Evolutionary conservation across 2,888 invertebrate genomes (phyloP), one percentile per base, ranked within the genome.

Genomic region (Pandemis heparana): DNA sequence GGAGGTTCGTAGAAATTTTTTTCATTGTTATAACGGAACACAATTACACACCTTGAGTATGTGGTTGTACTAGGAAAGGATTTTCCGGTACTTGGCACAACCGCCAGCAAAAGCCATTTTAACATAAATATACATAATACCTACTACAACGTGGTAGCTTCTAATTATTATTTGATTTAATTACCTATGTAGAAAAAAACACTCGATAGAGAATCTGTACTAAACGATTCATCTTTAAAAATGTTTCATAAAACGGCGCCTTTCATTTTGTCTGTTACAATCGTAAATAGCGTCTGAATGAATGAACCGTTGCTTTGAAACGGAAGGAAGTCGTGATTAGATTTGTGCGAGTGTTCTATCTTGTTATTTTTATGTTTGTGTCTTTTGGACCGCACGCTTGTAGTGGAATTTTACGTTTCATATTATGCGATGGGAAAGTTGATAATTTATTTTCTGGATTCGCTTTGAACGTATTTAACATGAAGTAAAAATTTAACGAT

Each of bases 371-470:
- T 46, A 46, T 8, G 23, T 41, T 16, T 48, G 23, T 9, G 0
- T 41, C 63, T 48, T 23, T 62, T 5, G 18, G 3, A 23, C 51
- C 56, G 23, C 63, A 68, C 62, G 66, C 9, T 39, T 73, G 63
- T 68, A 59, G 59, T 68, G 48, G 39, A 64, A 68, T 73, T 68
- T 73, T 43, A 63, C 73, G 59, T 73, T 68, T 59, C 73, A 69
- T 59, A 73, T 73, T 68, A 72, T 69, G 59, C 63, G 73, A 39
- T 12, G 53, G 68, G 18, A 69, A 73, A 73, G 63, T 73, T 73
- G 23, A 73, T 73, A 73, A 73, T 73, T 73, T 68, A 73, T 69
- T 69, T 73, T 38, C 38, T 38, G 56, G 41, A 68, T 73, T 56
- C 48, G 68, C 63, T 56, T 63, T 39, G 18, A 68, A 23, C 43